Percentiles rank a stretch among this genome's conserved stretches.
phyloP scores from a whole-genome alignment of 2,888 invertebrate genomes.

The Ligdia adustata region DNA sequence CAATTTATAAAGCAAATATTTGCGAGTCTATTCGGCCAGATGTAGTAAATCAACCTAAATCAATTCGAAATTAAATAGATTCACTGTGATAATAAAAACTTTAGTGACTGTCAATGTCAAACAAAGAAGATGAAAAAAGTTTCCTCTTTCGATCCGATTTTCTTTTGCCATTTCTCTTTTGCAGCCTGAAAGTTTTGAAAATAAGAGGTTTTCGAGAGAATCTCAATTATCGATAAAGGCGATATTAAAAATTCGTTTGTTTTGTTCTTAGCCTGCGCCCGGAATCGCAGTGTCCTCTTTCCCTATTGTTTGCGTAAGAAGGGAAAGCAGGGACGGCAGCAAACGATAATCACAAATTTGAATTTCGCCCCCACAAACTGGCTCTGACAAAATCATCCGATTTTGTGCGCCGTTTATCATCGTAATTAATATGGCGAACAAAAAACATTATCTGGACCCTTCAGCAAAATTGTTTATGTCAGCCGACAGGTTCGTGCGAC shows the following conservation, averaged over 20 bases:
- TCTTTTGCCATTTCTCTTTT: conserved; percentile 80
- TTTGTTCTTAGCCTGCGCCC: conserved; percentile 79
- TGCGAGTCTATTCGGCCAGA: conserved; percentile 58
- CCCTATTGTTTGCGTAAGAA: conserved; percentile 79
- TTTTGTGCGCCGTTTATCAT: conserved; percentile 77
- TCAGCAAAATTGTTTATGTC: conserved; percentile 57
- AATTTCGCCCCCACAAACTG: conserved; percentile 73
- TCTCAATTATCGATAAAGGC: conserved; percentile 84
- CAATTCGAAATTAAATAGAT: conserved; percentile 81
- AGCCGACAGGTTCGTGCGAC: conserved; percentile 50
- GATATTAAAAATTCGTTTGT: conserved; percentile 85
- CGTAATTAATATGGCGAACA: conserved; percentile 73
- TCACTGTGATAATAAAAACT: conserved; percentile 79
- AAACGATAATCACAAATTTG: conserved; percentile 81
- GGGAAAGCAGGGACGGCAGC: conserved; percentile 71
- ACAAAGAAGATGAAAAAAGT: conserved; percentile 84
- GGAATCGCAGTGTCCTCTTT: conserved; percentile 73
- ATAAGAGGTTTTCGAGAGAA: conserved; percentile 81
- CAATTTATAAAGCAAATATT: conserved; percentile 58
- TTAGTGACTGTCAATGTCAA: conserved; percentile 82
- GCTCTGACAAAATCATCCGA: conserved; percentile 74
- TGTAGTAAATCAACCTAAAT: conserved; percentile 71
- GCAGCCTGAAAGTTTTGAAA: conserved; percentile 81
- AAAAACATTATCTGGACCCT: conserved; percentile 65
- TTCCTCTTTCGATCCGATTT: conserved; percentile 80